Conservation (phyloP, 2,888 invertebrate species). For the Parapristionchus giblindavisi region DNA sequence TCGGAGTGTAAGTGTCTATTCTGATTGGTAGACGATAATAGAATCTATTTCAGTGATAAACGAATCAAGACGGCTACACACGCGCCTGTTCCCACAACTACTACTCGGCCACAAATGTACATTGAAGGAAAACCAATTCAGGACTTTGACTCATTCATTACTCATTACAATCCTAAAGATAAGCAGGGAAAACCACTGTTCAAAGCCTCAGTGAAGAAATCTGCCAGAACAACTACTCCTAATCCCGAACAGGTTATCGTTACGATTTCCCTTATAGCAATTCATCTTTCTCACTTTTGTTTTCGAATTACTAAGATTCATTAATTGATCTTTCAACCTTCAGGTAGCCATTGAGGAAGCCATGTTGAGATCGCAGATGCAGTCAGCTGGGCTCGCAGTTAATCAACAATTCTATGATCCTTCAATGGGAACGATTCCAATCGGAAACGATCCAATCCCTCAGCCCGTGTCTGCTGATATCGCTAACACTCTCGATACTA, state of each 20-base stretch:
- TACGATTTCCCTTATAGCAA: too few species aligned
- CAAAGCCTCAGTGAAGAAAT: slow-evolving; percentile 43
- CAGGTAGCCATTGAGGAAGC: slow-evolving; percentile 43
- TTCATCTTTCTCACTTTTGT: too few species aligned
- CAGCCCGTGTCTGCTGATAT: slow-evolving; percentile 39
- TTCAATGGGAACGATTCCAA: background rate
- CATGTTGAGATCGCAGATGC: slow-evolving; percentile 6
- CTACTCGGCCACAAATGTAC: slow-evolving; percentile 24
- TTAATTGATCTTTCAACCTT: background rate
- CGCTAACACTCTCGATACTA: slow-evolving; percentile 46
- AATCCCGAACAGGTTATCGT: slow-evolving; percentile 34
- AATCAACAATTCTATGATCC: slow-evolving; percentile 13
- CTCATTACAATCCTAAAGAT: background rate
- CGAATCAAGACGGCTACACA: background rate
- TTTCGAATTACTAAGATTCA: too few species aligned
- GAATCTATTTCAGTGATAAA: slow-evolving; percentile 7
- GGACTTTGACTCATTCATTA: slow-evolving; percentile 23
- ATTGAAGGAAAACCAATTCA: slow-evolving; percentile 22
- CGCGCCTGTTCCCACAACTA: background rate
- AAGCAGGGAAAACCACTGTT: slow-evolving; percentile 40
- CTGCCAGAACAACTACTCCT: slow-evolving; percentile 41
- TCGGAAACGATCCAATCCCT: slow-evolving; percentile 16
- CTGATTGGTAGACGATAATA: background rate
- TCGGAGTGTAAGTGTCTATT: slow-evolving; percentile 3
- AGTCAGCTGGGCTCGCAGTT: background rate